Percentiles rank a stretch among this genome's conserved stretches.
Evolutionary conservation across 2,113 vertebrate genomes (phyloP).

Genomic region (Corapipo altera): DNA sequence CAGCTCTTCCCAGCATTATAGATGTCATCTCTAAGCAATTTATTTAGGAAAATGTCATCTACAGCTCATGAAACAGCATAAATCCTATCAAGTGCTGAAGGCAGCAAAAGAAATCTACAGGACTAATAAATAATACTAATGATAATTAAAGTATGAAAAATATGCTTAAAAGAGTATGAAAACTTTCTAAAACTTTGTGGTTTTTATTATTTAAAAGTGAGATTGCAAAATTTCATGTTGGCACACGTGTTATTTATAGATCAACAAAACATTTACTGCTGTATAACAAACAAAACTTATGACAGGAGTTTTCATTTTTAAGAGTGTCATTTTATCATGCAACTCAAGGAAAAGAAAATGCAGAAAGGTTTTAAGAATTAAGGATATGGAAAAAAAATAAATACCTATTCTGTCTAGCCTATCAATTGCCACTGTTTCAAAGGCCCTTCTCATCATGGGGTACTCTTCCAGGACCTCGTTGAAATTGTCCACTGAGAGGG

Average conservation of each 20-base stretch:
- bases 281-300: neutral
- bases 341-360: neutral
- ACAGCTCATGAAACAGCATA: neutral
- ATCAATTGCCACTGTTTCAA: conserved; percentile 98
- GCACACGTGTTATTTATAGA: conserved; percentile 3
- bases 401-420: conserved; percentile 88
- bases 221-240: neutral
- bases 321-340: neutral
- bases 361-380: neutral
- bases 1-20: neutral
- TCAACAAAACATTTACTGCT: neutral
- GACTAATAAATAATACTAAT: conserved; percentile 23
- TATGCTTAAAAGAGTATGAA: neutral
- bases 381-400: neutral
- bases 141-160: neutral
- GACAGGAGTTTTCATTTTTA: neutral
- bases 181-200: neutral
- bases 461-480: conserved; percentile 98
- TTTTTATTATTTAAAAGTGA: conserved; percentile 19
- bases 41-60: neutral
- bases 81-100: neutral
- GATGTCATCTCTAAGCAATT: neutral
- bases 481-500: conserved; percentile 97
- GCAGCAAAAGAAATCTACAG: neutral
- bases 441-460: conserved; percentile 98